phyloP scores from a whole-genome alignment of 2,113 vertebrate genomes.

The Lethenteron reissneri region DNA sequence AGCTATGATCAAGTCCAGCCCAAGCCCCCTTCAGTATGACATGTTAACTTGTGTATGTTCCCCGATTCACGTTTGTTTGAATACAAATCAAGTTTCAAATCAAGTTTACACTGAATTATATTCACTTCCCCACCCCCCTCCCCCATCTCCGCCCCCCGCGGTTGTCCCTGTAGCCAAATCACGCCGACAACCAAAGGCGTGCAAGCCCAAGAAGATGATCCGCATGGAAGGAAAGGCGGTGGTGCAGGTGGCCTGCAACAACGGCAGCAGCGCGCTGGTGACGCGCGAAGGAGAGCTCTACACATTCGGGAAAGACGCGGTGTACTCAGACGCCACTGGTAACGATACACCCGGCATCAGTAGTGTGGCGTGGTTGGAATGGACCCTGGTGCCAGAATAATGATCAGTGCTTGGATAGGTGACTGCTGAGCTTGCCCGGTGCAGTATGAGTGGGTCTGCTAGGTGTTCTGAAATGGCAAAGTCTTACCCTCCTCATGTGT shows the following conservation, averaged over 20 bases:
- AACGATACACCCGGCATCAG: conserved; percentile 18
- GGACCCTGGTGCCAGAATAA: too few relatives aligned
- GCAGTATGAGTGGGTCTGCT: too few relatives aligned
- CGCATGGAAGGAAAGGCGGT: conserved; percentile 90
- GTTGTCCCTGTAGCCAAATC: conserved; percentile 50
- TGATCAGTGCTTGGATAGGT: too few relatives aligned
- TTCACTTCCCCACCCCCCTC: neutral
- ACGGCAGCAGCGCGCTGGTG: conserved; percentile 89
- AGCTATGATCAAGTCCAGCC: too few relatives aligned
- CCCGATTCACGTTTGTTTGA: neutral
- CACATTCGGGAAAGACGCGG: conserved; percentile 98
- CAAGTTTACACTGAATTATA: neutral
- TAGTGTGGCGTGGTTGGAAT: too few relatives aligned
- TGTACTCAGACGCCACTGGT: conserved; percentile 95
- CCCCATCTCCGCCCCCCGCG: too few relatives aligned
- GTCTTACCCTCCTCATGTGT: too few relatives aligned
- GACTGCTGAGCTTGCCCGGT: too few relatives aligned
- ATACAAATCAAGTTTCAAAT: neutral
- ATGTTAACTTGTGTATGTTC: too few relatives aligned
- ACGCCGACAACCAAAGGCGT: conserved; percentile 82
- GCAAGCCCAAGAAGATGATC: conserved; percentile 98
- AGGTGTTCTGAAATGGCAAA: too few relatives aligned
- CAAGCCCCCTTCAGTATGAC: too few relatives aligned
- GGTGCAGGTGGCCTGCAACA: conserved; percentile 77
- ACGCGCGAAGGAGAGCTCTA: conserved; percentile 98